These are phyloP conservation scores for Leptonema lineaticorne DNA, from an alignment of 1,140 invertebrate genomes.

Conservation along the genomic window DNA sequence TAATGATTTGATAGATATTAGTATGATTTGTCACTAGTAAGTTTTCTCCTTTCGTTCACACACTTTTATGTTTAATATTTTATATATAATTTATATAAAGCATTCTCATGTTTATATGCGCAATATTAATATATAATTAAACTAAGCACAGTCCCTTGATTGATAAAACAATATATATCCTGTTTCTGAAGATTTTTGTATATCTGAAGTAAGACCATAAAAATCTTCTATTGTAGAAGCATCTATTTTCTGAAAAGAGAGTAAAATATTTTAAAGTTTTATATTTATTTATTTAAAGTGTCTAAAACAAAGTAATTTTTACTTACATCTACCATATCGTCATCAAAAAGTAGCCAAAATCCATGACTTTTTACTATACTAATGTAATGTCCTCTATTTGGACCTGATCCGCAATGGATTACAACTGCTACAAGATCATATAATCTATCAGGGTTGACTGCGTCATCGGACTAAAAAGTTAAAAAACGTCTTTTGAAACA, in stretches of 20 bases:
- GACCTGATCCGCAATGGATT: slow-evolving; percentile 98
- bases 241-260: slow-evolving; percentile 91
- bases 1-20: slow-evolving; percentile 33
- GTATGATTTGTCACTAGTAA: slow-evolving; percentile 39
- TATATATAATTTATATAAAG: slow-evolving; percentile 13
- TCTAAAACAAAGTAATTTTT: slow-evolving; percentile 12
- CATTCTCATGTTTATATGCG: neutral
- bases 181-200: slow-evolving; percentile 98
- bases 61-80: too few species aligned
- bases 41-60: neutral
- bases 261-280: slow-evolving; percentile 21
- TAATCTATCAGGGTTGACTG: slow-evolving; percentile 93
- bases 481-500: neutral
- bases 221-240: slow-evolving; percentile 99
- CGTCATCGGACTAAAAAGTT: slow-evolving; percentile 89
- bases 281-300: slow-evolving; percentile 1
- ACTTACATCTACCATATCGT: slow-evolving; percentile 99
- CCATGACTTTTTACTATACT: slow-evolving; percentile 99
- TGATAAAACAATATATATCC: slow-evolving; percentile 99
- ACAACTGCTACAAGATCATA: slow-evolving; percentile 99
- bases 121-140: slow-evolving; percentile 21
- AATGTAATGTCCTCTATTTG: slow-evolving; percentile 99
- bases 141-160: slow-evolving; percentile 74
- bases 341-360: slow-evolving; percentile 99
- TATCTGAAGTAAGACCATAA: slow-evolving; percentile 96